Evolutionary conservation across 2,113 vertebrate genomes (phyloP).

Genomic region (Pterocles burchelli): DNA sequence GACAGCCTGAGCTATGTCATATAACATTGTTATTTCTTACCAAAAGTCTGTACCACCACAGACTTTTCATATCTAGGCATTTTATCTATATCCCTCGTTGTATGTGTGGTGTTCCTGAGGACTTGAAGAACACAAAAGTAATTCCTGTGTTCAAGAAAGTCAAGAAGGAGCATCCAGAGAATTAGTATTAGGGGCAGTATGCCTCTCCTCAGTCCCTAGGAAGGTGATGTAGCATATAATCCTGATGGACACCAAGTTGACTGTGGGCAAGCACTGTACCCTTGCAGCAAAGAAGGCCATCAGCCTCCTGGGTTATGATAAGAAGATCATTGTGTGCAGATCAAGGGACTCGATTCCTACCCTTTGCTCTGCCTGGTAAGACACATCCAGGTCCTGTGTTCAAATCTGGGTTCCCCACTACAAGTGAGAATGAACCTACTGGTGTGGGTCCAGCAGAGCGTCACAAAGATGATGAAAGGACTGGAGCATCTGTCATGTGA

Average conservation of each 20-base stretch:
- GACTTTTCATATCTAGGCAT: not conserved
- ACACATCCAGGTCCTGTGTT: not conserved
- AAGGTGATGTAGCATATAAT: not conserved
- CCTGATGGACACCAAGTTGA: not conserved
- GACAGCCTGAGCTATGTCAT: not conserved
- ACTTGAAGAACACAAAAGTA: not conserved
- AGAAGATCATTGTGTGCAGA: not conserved
- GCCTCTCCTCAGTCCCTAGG: not conserved
- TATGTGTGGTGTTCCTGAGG: not conserved
- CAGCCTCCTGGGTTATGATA: not conserved
- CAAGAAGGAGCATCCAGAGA: not conserved
- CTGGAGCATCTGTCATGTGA: not conserved
- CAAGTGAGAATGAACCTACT: not conserved
- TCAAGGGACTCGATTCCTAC: not conserved
- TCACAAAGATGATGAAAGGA: not conserved
- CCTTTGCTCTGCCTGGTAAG: not conserved
- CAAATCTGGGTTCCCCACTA: not conserved
- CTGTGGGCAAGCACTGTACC: not conserved
- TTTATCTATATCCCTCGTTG: not conserved
- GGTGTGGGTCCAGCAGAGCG: not conserved
- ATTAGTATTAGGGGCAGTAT: not conserved
- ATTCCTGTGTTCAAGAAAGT: not conserved
- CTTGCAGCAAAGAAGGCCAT: not conserved
- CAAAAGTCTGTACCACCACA: not conserved
- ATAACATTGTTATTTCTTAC: not conserved